Base-by-base conservation (phyloP, 2,888 invertebrate species). In the Eudemis profundana region DNA sequence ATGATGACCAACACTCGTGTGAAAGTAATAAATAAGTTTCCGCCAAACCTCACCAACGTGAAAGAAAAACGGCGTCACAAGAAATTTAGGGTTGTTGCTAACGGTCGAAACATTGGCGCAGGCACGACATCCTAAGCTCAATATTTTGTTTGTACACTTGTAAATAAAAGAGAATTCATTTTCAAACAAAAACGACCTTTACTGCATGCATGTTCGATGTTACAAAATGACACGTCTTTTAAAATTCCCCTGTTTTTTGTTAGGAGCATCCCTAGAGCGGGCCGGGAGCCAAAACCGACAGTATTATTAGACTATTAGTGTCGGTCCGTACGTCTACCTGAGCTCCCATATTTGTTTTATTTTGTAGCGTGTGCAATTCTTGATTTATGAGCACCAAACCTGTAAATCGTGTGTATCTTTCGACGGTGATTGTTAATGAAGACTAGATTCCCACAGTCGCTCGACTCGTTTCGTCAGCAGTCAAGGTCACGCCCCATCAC, bases 261-360 rank as follows among this genome's bases (percentile, higher is more conserved):
- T 73, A 71, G 73, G 68, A 72, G 71, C 81, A 81, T 78, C 80
- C 79, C 78, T 81, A 79, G 74, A 72, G 80, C 84, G 89, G 90
- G 83, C 77, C 72, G 76, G 69, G 75, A 76, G 90, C 90, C 90
- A 90, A 89, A 80, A 81, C 78, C 70, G 72, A 71, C 80, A 79
- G 84, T 90, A 90, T 90, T 87, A 89, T 89, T 90, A 90, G 90
- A 86, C 81, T 78, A 86, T 86, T 85, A 84, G 79, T 78, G 79
- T 78, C 83, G 77, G 77, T 74, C 74, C 71, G 77, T 76, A 72
- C 78, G 74, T 83, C 84, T 90, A 90, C 90, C 89, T 90, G 88
- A 71, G 76, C 72, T 70, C 73, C 72, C 66, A 70, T 71, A 78
- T 78, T 74, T 70, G 77, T 76, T 76, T 73, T 68, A 67, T 66